A percentile compares a stretch with the other conserved stretches of the same genome.
phyloP scores from a whole-genome alignment of 1,140 invertebrate species.

The Tetranychus cinnabarinus region DNA sequence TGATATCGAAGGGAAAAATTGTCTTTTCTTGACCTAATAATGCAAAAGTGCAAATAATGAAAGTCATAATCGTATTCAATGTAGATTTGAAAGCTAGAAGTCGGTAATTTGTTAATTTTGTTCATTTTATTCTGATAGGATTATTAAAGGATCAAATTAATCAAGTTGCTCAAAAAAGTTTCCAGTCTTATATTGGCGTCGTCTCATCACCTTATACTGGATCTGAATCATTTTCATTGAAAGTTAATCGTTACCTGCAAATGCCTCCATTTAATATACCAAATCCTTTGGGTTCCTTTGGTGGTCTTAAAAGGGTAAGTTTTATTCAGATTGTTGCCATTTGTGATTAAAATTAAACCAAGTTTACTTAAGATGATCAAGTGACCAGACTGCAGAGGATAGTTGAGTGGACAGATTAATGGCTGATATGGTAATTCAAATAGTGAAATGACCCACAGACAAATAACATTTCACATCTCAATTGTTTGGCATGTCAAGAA shows the following conservation, averaged over 20 bases:
- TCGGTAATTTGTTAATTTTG: neutral
- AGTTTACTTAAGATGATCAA: neutral
- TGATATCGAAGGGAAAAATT: neutral
- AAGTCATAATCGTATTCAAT: too few relatives aligned
- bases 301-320: constrained; percentile 42
- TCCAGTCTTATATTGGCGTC: constrained; percentile 35
- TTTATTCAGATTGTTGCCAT: neutral
- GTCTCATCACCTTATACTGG: constrained; percentile 21
- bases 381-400: too few relatives aligned
- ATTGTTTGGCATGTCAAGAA: neutral
- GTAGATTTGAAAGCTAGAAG: too few relatives aligned
- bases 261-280: constrained; percentile 58
- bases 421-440: neutral
- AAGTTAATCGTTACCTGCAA: constrained; percentile 52
- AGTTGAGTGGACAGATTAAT: neutral
- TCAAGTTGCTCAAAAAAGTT: constrained; percentile 30
- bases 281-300: constrained; percentile 42
- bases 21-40: neutral
- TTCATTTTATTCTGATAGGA: neutral
- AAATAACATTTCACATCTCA: neutral
- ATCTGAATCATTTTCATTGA: constrained; percentile 43
- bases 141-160: constrained; percentile 36
- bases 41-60: too few relatives aligned
- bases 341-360: neutral
- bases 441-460: neutral